phyloP scores from a whole-genome alignment of 2,797 vertebrate genomes.

The Meda fulgida region DNA sequence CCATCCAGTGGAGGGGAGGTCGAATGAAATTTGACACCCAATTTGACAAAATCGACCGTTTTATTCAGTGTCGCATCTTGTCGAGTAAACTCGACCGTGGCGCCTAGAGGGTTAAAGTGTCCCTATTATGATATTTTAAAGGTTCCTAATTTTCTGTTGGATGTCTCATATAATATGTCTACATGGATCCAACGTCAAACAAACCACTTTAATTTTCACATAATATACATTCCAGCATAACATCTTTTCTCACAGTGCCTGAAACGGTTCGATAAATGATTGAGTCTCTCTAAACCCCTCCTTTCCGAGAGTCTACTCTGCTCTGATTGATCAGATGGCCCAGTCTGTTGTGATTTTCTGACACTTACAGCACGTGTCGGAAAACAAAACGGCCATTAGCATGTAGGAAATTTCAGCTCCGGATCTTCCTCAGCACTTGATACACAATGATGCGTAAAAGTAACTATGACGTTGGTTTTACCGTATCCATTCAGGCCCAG shows the following conservation, averaged over 20 bases:
- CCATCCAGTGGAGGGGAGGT: too few relatives aligned
- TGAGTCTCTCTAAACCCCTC: neutral
- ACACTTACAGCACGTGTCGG: neutral
- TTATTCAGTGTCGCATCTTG: too few relatives aligned
- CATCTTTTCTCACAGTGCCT: neutral
- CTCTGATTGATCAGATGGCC: neutral
- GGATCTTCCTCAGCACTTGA: neutral
- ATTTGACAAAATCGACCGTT: too few relatives aligned
- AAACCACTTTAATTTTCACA: neutral
- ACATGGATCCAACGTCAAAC: too few relatives aligned
- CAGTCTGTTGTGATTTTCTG: neutral
- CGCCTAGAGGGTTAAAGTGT: too few relatives aligned
- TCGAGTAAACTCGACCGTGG: too few relatives aligned
- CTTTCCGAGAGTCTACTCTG: neutral
- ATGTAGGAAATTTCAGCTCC: neutral
- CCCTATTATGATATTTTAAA: too few relatives aligned
- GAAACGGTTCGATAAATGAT: neutral
- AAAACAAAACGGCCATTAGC: neutral
- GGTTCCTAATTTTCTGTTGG: too few relatives aligned
- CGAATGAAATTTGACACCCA: too few relatives aligned
- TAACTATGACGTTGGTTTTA: neutral
- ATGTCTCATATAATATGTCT: too few relatives aligned
- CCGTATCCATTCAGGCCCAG: neutral
- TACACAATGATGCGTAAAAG: neutral
- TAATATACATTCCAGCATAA: neutral